These are phyloP conservation scores for Oreochromis tanganicae DNA, from an alignment of 2,113 vertebrate species.

Conservation along the genomic window DNA sequence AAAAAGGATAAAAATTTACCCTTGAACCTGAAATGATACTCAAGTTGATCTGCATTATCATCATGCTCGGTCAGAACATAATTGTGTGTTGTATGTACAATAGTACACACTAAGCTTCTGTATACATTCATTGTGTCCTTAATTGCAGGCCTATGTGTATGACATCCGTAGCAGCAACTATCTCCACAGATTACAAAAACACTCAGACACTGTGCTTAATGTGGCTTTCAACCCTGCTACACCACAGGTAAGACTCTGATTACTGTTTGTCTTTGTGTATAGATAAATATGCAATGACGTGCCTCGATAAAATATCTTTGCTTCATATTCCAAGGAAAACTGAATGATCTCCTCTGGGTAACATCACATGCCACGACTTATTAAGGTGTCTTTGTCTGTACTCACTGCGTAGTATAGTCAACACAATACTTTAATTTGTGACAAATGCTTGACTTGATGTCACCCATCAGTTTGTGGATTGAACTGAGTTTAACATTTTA, in stretches of 20 bases:
- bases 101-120: not conserved
- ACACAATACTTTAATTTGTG: not conserved
- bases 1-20: not conserved
- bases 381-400: not conserved
- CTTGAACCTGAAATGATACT: not conserved
- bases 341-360: constrained; percentile 12
- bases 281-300: not conserved
- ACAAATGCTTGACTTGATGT: not conserved
- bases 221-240: constrained; percentile 80
- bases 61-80: not conserved
- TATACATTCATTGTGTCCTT: not conserved
- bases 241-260: constrained; percentile 73
- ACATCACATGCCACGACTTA: constrained; percentile 11
- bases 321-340: not conserved
- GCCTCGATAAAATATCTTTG: not conserved
- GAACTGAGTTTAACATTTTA: not conserved
- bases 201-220: constrained; percentile 74
- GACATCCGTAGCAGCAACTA: constrained; percentile 77
- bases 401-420: not conserved
- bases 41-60: not conserved
- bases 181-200: constrained; percentile 75
- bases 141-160: constrained; percentile 81
- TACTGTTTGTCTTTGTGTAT: not conserved
- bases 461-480: not conserved
- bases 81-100: not conserved